phyloP scores from a whole-genome alignment of 2,888 invertebrate genomes.

The Lasioglossum leucozonium region DNA sequence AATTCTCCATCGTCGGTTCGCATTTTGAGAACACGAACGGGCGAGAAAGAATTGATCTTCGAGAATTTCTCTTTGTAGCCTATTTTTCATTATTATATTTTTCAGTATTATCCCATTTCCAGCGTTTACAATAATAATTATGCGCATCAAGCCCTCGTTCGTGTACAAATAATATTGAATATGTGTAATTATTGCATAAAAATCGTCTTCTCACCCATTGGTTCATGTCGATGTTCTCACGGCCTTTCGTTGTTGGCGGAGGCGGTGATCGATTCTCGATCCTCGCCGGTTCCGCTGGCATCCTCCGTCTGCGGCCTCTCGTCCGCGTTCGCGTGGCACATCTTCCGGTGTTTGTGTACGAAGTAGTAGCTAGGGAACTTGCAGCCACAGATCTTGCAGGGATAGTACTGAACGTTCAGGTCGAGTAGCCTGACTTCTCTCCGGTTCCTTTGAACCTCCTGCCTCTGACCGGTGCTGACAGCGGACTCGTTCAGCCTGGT shows the following conservation, averaged over 20 bases:
- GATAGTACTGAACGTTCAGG: constrained; percentile 95
- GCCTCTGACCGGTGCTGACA: constrained; percentile 39
- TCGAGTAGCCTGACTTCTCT: constrained; percentile 89
- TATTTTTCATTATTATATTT: no score
- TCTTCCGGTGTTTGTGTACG: constrained; percentile 95
- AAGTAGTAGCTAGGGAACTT: constrained; percentile 97
- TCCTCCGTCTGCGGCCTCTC: constrained; percentile 79
- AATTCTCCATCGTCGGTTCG: neutral
- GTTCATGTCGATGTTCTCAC: neutral
- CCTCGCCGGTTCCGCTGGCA: constrained; percentile 28
- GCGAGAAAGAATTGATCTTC: neutral
- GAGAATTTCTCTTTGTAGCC: neutral
- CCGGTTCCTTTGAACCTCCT: constrained; percentile 64
- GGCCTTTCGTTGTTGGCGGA: constrained; percentile 54
- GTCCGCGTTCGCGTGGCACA: constrained; percentile 90
- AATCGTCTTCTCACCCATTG: neutral
- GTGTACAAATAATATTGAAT: no score
- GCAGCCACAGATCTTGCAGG: constrained; percentile 96
- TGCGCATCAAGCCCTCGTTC: no score
- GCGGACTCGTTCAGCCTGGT: constrained; percentile 61
- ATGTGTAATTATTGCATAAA: neutral
- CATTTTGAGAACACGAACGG: neutral
- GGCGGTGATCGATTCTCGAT: constrained; percentile 42
- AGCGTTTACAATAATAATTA: neutral
- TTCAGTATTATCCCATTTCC: no score